Conservation (phyloP, 1,140 invertebrate species). For the Oryzaephilus surinamensis region DNA sequence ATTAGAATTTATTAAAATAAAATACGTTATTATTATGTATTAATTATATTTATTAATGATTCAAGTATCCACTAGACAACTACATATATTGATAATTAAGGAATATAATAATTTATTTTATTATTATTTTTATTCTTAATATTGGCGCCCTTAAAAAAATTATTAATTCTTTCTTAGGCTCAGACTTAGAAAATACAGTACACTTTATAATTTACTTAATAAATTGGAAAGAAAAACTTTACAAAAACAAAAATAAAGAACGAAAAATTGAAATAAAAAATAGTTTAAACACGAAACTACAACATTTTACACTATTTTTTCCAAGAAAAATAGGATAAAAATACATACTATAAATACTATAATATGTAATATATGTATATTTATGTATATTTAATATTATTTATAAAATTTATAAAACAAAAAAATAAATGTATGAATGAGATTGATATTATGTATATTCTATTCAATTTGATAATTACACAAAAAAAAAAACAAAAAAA, state of each 20-base stretch:
- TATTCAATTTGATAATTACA: slow-evolving; percentile 1
- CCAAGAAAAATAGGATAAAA: slow-evolving; percentile 15
- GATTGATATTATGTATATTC: slow-evolving; percentile 6
- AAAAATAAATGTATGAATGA: slow-evolving; percentile 15
- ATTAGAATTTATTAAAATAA: not conserved
- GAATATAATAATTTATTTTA: slow-evolving; percentile 31
- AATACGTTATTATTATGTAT: not conserved
- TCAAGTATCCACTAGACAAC: slow-evolving; percentile 5
- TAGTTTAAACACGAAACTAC: too few species aligned
- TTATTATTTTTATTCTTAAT: too few species aligned
- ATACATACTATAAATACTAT: too few species aligned
- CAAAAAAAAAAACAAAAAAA: slow-evolving; percentile 14
- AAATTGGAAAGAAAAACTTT: not conserved
- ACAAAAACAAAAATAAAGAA: slow-evolving; percentile 1
- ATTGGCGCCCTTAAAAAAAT: too few species aligned
- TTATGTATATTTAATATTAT: too few species aligned
- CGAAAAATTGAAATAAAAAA: not conserved
- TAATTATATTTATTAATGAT: not conserved
- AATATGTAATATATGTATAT: too few species aligned
- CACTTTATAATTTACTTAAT: slow-evolving; percentile 13
- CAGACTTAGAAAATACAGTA: slow-evolving; percentile 30
- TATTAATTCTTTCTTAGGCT: slow-evolving; percentile 15
- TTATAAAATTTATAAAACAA: slow-evolving; percentile 10
- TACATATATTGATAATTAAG: slow-evolving; percentile 18
- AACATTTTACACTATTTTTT: slow-evolving; percentile 12